These are phyloP conservation scores for Megaleporinus macrocephalus DNA, from an alignment of 2,113 vertebrate species.

Conservation along the genomic window DNA sequence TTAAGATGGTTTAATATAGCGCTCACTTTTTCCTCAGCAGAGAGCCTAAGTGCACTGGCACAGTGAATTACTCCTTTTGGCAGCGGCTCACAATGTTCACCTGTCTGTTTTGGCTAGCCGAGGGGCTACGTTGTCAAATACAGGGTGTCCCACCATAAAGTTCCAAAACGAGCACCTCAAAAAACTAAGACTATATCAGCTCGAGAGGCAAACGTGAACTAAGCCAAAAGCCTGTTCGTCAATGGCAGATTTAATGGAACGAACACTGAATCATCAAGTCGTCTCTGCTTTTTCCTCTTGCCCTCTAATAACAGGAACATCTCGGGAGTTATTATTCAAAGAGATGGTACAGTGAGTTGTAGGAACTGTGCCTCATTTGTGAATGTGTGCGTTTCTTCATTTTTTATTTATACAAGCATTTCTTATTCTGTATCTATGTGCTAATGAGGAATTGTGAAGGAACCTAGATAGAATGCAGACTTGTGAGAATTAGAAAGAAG, in stretches of 20 bases:
- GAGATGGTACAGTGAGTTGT: neutral
- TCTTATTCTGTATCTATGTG: neutral
- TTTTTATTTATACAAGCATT: constrained; percentile 13
- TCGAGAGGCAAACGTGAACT: no score
- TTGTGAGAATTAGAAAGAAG: neutral
- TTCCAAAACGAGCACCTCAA: neutral
- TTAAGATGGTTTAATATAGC: constrained; percentile 26
- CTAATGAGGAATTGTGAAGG: neutral
- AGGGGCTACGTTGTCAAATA: neutral
- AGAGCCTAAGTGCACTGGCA: constrained; percentile 8
- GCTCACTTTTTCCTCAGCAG: constrained; percentile 11
- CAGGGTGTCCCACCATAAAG: neutral
- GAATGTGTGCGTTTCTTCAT: constrained; percentile 5
- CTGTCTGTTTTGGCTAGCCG: neutral
- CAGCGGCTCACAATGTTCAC: neutral
- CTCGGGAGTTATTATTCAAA: constrained; percentile 12
- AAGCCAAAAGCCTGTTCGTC: neutral
- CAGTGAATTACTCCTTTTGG: constrained; percentile 4
- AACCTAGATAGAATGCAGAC: neutral
- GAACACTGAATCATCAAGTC: constrained; percentile 1
- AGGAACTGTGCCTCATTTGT: neutral
- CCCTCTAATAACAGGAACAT: neutral
- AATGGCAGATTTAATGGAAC: neutral
- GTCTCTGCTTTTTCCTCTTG: no score
- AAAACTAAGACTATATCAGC: neutral